phyloP scores from a whole-genome alignment of 2,113 vertebrate genomes.

The Nerophis ophidion region DNA sequence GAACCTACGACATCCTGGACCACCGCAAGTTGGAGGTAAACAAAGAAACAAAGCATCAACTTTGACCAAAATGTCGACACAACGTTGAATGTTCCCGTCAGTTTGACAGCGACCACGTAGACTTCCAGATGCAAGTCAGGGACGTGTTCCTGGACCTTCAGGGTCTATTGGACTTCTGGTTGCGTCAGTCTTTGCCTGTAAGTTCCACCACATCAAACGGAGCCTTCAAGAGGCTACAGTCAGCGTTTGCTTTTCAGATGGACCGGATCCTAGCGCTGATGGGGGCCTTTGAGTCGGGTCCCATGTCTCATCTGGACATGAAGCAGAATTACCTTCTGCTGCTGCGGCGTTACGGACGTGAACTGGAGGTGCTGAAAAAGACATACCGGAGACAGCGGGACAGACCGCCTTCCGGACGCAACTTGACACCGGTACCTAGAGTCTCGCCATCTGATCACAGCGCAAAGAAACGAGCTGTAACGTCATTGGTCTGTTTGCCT shows the following conservation, averaged over 20 bases:
- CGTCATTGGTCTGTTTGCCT: slow-evolving; percentile 1
- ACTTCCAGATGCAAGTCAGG: slow-evolving; percentile 75
- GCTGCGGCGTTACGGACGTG: slow-evolving; percentile 70
- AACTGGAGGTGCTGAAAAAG: slow-evolving; percentile 73
- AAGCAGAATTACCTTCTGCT: slow-evolving; percentile 62
- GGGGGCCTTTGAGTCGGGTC: slow-evolving; percentile 65
- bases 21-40: slow-evolving; percentile 74
- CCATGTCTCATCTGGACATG: slow-evolving; percentile 66
- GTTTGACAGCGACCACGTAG: slow-evolving; percentile 81
- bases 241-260: slow-evolving; percentile 58
- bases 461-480: not conserved
- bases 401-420: slow-evolving; percentile 69
- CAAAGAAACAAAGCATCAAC: not conserved
- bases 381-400: slow-evolving; percentile 74
- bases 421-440: slow-evolving; percentile 68
- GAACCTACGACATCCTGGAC: slow-evolving; percentile 78
- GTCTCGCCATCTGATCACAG: not conserved
- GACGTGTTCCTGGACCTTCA: slow-evolving; percentile 69
- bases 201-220: slow-evolving; percentile 41
- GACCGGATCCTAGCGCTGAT: slow-evolving; percentile 74
- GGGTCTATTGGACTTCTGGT: slow-evolving; percentile 74
- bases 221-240: not conserved
- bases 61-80: not conserved
- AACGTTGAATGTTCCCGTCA: slow-evolving; percentile 23
- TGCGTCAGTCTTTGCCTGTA: slow-evolving; percentile 68